Conservation (phyloP, 1,140 invertebrate species). For the Trinorchestia longiramus region DNA sequence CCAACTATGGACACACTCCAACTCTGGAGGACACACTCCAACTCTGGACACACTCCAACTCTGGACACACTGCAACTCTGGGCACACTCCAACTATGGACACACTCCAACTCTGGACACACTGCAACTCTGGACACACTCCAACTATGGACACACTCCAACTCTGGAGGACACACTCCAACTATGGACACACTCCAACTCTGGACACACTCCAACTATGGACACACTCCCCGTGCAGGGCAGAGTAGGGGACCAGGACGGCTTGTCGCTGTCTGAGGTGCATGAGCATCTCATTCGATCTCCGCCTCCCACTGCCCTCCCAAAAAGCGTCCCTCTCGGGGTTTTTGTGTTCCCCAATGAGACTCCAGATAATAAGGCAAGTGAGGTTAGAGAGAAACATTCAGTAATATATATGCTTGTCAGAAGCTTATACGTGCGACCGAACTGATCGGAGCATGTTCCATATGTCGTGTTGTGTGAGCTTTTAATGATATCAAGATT, state of each 20-base stretch:
- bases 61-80: not conserved
- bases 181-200: not conserved
- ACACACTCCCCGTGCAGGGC: conserved; percentile 34
- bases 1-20: too few relatives aligned
- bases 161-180: not conserved
- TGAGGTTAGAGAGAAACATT: too few relatives aligned
- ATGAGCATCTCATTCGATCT: conserved; percentile 85
- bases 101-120: not conserved
- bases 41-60: not conserved
- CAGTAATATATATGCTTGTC: too few relatives aligned
- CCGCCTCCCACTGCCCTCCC: conserved; percentile 83
- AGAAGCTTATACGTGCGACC: too few relatives aligned
- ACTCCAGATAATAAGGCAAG: conserved; percentile 15
- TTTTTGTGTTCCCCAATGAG: conserved; percentile 69
- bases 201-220: not conserved
- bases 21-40: not conserved
- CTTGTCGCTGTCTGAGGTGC: conserved; percentile 81
- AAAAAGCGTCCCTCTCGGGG: conserved; percentile 69
- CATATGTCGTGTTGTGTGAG: too few relatives aligned
- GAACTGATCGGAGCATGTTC: too few relatives aligned
- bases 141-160: not conserved
- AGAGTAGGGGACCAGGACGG: conserved; percentile 71
- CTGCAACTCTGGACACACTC: not conserved
- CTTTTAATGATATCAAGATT: not conserved
- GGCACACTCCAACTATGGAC: not conserved